phyloP scores from a whole-genome alignment of 2,113 vertebrate genomes.

The Pelobates fuscus region DNA sequence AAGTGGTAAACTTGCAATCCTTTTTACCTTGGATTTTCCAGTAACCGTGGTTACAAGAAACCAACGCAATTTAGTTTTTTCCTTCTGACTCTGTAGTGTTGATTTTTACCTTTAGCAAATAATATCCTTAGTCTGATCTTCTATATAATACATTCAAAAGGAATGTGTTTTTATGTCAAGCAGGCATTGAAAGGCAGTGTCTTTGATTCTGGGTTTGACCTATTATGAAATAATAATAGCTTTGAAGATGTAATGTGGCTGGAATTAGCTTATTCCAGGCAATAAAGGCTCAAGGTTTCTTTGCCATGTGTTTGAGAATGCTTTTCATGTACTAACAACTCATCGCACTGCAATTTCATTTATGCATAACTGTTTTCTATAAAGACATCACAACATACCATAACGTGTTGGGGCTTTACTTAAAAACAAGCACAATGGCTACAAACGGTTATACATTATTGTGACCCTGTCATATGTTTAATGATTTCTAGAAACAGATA shows the following conservation, averaged over 20 bases:
- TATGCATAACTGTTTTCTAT: background rate
- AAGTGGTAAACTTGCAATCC: no score
- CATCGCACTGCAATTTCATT: conserved; percentile 10
- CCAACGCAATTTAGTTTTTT: no score
- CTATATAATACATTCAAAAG: no score
- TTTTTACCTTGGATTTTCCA: no score
- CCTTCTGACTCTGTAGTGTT: no score
- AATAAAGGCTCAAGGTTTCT: conserved; percentile 13
- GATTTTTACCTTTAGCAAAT: no score
- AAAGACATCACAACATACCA: conserved; percentile 13
- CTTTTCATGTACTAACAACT: background rate
- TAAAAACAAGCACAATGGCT: background rate
- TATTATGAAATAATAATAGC: conserved; percentile 30
- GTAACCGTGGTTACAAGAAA: no score
- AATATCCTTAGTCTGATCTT: no score
- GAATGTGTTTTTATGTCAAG: no score
- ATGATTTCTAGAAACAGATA: background rate
- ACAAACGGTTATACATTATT: background rate
- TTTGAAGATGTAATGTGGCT: background rate
- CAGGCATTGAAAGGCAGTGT: background rate
- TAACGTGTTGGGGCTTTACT: background rate
- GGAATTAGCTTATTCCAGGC: conserved; percentile 18
- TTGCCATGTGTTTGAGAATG: conserved; percentile 1
- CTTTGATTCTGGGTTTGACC: background rate
- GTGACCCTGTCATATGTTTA: conserved; percentile 3